These are phyloP conservation scores for Caenorhabditis angaria DNA, from an alignment of 2,888 invertebrate genomes.

Conservation along the genomic window DNA sequence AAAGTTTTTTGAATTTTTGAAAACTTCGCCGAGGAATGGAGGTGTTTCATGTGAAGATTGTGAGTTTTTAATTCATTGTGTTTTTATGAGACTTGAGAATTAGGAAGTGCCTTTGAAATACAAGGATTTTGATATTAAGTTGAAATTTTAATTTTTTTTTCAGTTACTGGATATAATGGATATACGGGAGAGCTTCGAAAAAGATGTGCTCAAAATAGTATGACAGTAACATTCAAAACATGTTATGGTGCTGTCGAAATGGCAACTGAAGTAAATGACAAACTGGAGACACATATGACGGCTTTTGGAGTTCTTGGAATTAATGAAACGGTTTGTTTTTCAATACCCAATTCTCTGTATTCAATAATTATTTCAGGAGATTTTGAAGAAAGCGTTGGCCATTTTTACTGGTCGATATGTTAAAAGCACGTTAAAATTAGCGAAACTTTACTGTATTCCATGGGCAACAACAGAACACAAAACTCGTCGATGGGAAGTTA, in stretches of 20 bases:
- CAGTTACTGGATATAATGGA: constrained; percentile 6
- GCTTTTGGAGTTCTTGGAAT: neutral
- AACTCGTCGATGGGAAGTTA: constrained; percentile 20
- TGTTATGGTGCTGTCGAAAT: too few relatives aligned
- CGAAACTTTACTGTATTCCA: neutral
- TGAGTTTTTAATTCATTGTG: neutral
- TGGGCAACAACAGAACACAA: constrained; percentile 19
- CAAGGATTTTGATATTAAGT: too few relatives aligned
- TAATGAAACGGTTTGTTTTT: too few relatives aligned
- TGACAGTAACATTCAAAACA: too few relatives aligned
- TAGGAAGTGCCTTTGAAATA: too few relatives aligned
- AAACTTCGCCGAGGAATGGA: neutral
- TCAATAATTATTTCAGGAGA: constrained; percentile 8
- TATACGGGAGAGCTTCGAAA: constrained; percentile 6
- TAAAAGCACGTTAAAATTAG: constrained; percentile 13
- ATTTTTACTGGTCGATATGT: constrained; percentile 14
- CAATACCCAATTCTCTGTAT: neutral
- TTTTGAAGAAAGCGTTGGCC: neutral
- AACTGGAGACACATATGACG: too few relatives aligned
- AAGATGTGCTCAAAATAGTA: neutral
- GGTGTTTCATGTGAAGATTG: neutral
- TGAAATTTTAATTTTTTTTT: constrained; percentile 10
- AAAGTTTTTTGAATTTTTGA: constrained; percentile 13
- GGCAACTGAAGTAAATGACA: too few relatives aligned
- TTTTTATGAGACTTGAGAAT: too few relatives aligned